Evolutionary conservation across 2,797 vertebrate genomes (phyloP).

Genomic region (Valencia hispanica): DNA sequence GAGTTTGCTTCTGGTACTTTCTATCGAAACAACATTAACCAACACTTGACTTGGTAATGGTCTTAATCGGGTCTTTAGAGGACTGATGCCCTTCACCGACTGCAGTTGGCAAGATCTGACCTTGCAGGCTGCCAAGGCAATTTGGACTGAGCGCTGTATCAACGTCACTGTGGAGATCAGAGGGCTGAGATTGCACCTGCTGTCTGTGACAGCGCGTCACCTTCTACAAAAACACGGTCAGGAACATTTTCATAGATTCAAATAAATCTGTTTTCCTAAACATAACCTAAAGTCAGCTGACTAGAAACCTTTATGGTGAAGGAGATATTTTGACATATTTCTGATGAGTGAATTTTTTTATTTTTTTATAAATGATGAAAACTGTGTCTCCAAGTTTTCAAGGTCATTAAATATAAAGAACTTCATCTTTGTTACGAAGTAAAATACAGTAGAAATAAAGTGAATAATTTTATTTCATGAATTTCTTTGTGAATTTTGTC

Average conservation of each 20-base stretch:
- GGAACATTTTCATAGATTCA: slow-evolving; percentile 23
- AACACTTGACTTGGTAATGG: slow-evolving; percentile 15
- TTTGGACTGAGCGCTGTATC: slow-evolving; percentile 25
- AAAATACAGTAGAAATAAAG: slow-evolving; percentile 3
- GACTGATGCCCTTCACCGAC: slow-evolving; percentile 33
- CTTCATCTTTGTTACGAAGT: slow-evolving; percentile 25
- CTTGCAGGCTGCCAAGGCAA: slow-evolving; percentile 25
- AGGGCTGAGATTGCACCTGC: slow-evolving; percentile 12
- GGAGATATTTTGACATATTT: slow-evolving; percentile 32
- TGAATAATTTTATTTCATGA: neutral
- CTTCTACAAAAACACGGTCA: slow-evolving; percentile 14
- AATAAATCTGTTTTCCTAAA: slow-evolving; percentile 20
- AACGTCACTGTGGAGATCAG: slow-evolving; percentile 27
- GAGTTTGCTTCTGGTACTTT: slow-evolving; percentile 1
- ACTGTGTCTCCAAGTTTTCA: slow-evolving; percentile 34
- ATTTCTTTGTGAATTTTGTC: neutral
- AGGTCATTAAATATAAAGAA: slow-evolving; percentile 51
- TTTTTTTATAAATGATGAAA: slow-evolving; percentile 30
- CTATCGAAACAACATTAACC: slow-evolving; percentile 16
- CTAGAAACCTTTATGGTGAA: slow-evolving; percentile 48
- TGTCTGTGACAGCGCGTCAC: slow-evolving; percentile 22
- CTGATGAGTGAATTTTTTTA: slow-evolving; percentile 38
- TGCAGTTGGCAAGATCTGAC: slow-evolving; percentile 33
- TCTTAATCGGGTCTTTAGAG: slow-evolving; percentile 31
- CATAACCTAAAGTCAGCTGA: slow-evolving; percentile 19